Evolutionary conservation across 2,888 invertebrate genomes (phyloP), one percentile per base, ranked within the genome.

Genomic region (Eulithis testata): DNA sequence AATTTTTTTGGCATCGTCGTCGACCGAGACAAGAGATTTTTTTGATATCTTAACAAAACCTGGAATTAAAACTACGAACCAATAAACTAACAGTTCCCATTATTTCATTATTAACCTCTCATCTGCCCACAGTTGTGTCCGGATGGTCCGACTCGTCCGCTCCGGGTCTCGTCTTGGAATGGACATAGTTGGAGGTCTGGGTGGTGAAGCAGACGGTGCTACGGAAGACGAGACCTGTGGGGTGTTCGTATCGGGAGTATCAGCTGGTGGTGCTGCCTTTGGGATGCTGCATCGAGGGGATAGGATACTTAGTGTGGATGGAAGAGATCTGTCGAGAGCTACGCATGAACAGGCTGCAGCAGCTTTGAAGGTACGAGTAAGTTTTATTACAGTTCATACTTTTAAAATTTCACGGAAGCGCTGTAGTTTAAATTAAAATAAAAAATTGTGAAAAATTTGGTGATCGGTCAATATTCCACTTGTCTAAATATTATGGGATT

Each of bases 311-410:
- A 95, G 96, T 81, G 97, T 97, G 11, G 96, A 96, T 83, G 96
- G 96, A 14, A 89, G 95, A 31, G 96, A 97, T 82, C 87, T 97
- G 52, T 93, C 96, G 4, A 94, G 95, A 69, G 96, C 97, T 1
- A 96, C 96, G 51, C 97, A 97, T 81, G 97, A 97, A 78, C 94
- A 95, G 78, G 97, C 97, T 0, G 97, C 97, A 3, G 96, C 96
- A 66, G 96, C 93, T 6, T 76, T 93, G 49, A 93, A 93, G 21
- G 21, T 21, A 21, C 21, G 21, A 90, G 93, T 93, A 47, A 49
- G 21, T 11, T 11, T 0, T 31, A 59, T 9, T 49, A 8, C 7
- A 47, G 14, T 14, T 47, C 5, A 37, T 8, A 37, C 1, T 37
- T 8, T 37, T 5, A 37, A 37, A 8, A 37, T 37, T 37, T 37